phyloP scores from a whole-genome alignment of 2,797 vertebrate genomes.

The Orientallactaga sibirica region DNA sequence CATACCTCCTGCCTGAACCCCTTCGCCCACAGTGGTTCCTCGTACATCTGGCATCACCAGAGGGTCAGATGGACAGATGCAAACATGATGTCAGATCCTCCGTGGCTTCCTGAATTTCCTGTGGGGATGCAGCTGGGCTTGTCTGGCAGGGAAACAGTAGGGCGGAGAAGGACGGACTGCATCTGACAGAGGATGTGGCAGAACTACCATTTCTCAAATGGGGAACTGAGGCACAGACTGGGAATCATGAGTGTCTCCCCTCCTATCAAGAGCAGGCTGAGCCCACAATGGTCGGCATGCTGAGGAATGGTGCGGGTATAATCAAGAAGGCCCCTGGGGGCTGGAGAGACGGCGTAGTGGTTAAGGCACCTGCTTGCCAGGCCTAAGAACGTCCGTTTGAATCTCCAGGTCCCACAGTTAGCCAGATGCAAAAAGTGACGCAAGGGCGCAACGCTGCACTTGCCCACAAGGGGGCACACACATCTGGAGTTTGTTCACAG shows the following conservation, averaged over 20 bases:
- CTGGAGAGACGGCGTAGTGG: too few species aligned
- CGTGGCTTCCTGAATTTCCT: constrained; percentile 50
- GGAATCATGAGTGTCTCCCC: background rate
- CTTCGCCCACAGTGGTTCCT: background rate
- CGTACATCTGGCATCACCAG: background rate
- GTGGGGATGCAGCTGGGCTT: background rate
- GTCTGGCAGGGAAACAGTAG: background rate
- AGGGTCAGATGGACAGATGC: background rate
- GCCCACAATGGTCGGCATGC: background rate
- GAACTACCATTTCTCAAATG: background rate
- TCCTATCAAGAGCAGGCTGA: background rate
- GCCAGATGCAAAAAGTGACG: too few species aligned
- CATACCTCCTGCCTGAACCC: background rate
- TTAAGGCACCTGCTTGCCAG: too few species aligned
- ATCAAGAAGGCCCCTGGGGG: background rate
- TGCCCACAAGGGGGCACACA: too few species aligned
- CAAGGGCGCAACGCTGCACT: too few species aligned
- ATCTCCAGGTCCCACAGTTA: too few species aligned
- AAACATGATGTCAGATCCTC: constrained; percentile 50
- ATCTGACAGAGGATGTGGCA: background rate
- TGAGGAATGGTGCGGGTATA: too few species aligned
- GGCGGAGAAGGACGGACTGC: accelerated
- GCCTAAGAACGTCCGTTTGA: too few species aligned
- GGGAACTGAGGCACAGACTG: background rate
- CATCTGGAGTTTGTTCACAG: too few species aligned